Base-by-base conservation (phyloP, 2,113 vertebrate species). In the Aptenodytes patagonicus region DNA sequence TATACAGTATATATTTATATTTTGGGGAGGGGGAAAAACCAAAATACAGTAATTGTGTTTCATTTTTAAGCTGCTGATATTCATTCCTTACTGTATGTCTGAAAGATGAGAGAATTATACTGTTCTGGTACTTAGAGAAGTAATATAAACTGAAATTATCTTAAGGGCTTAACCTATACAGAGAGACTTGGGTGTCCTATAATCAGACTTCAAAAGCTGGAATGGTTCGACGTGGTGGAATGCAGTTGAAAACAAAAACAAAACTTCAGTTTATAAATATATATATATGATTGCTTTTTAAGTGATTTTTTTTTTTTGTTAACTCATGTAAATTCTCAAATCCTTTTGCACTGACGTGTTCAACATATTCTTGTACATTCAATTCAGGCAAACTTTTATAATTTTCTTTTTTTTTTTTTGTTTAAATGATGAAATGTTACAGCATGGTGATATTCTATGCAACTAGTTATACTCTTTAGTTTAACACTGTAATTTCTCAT, bases 371-470 rank as follows among this genome's bases (percentile, higher is more conserved):
- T 98, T 98, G 98, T 98, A 98, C 95, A 98, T 98, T 98, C 95
- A 94, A 94, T 98, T 98, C 98, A 98, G 97, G 97, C 98, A 97
- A 93, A 98, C 96, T 98, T 98, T 98, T 99, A 98, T 98, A 98
- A 99, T 98, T 99, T 99, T 93, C 47, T 93, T 98, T 97, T 97
- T 96, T 96, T 97, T 62, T 93, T 93, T 97, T 98, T 57, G 65
- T 96, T 96, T 92, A 94, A 97, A 73, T 96, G 93, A 97, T 98
- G 98, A 98, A 97, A 97, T 97, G 95, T 98, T 97, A 91, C 98
- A 98, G 99, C 99, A 99, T 99, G 99, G 99, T 99, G 99, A 99
- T 99, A 99, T 98, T 99, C 99, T 99, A 99, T 99, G 99, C 99
- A 99, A 99, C 99, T 99, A 99, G 98, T 98, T 99, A 98, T 97